Base-by-base conservation (phyloP, 2,797 vertebrate species). In the Todus mexicanus region DNA sequence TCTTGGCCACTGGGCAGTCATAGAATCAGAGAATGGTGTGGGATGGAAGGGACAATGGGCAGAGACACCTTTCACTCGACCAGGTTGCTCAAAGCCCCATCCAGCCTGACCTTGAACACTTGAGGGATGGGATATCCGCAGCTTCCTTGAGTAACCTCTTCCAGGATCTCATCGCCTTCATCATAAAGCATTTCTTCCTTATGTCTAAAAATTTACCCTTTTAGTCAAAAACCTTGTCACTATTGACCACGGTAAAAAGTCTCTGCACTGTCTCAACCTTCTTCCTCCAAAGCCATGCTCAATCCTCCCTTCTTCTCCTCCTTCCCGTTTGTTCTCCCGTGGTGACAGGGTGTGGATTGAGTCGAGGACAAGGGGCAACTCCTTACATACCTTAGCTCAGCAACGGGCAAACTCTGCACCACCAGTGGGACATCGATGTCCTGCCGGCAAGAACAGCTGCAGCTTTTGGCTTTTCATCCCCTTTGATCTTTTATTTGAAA, bases 401-500 rank as follows among this genome's bases (percentile, higher is more conserved):
- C 40, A 11, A 10, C 4, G 1, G 33, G 16, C 33, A 48, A 33
- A n/a, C 42, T 87, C 22, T 48, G 38, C 64, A 8, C 60, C 25
- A 15, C 0, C 0, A 45, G 12, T 4, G 56, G 61, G 54, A 47
- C 47, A 12, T 5, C 6, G 3, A 15, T 3, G 9, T 70, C 79
- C 47, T 7, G 7, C 43, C 69, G 60, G 56, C 18, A 2, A 77
- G 33, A 91, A 10, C 42, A 50, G 70, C 70, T 65, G 76, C 51
- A 26, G 25, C 59, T 86, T 80, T 31, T 10, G 77, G 59, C 12
- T 2, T 83, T 93, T 72, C 6, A 1, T 80, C 37, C 56, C 40
- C 79, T 93, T 92, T 91, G 59, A 84, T 91, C 79, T 83, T 75
- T 18, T 54, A 17, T 94, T 94, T 91, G 59, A 72, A 91, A 82